Conservation (phyloP, 37 sponge, comb jelly and placozoan genomes). For the Hexactinellida sp. region DNA sequence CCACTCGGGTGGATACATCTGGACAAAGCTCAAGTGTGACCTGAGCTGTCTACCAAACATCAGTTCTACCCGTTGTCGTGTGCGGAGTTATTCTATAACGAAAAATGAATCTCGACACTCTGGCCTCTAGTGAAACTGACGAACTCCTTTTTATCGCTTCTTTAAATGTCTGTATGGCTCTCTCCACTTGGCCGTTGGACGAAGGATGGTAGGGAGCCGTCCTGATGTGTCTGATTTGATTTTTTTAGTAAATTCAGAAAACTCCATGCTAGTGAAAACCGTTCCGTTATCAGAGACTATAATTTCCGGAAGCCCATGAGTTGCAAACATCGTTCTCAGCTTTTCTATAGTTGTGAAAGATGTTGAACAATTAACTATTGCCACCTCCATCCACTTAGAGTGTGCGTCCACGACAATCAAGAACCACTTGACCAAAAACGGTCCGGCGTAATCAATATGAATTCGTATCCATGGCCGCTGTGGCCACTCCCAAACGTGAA, state of each 20-base stretch:
- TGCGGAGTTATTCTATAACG: constrained; percentile 5
- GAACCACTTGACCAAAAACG: not conserved
- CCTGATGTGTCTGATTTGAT: not conserved
- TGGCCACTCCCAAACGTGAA: not conserved
- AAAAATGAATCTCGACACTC: constrained; percentile 15
- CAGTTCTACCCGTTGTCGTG: constrained; percentile 13
- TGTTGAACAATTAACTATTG: not conserved
- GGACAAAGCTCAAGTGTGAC: not conserved
- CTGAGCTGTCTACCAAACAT: constrained; percentile 17
- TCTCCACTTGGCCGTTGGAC: not conserved
- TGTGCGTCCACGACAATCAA: not conserved
- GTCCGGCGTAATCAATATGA: not conserved
- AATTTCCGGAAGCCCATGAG: not conserved
- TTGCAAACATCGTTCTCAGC: not conserved
- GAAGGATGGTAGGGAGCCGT: not conserved
- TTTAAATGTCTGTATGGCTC: not conserved
- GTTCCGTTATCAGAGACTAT: not conserved
- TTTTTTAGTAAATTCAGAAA: not conserved
- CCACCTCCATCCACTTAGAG: not conserved
- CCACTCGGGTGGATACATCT: not conserved
- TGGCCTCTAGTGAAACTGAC: not conserved
- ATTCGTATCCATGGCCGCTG: not conserved
- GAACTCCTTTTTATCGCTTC: not conserved
- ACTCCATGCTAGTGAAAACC: not conserved
- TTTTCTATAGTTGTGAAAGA: not conserved